These are phyloP conservation scores for Metellina segmentata DNA, from an alignment of 2,888 invertebrate genomes.

Conservation along the genomic window DNA sequence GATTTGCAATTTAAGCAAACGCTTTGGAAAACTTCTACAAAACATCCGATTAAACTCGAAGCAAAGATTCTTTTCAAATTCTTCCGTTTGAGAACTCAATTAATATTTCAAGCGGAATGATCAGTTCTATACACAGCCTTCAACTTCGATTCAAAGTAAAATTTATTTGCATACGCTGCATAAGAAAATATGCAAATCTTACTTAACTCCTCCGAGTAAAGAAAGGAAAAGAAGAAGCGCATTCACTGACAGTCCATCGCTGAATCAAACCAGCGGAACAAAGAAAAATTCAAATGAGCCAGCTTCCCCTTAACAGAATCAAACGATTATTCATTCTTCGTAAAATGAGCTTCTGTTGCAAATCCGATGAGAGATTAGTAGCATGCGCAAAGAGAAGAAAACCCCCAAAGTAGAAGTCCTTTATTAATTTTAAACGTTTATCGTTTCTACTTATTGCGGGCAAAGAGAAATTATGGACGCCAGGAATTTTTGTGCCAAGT, in stretches of 20 bases:
- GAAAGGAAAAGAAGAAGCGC: constrained; percentile 4
- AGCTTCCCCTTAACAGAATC: constrained; percentile 31
- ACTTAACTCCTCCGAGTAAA: background rate
- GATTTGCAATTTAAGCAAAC: background rate
- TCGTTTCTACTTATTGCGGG: constrained; percentile 47
- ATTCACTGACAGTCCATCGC: constrained; percentile 17
- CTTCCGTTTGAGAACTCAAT: background rate
- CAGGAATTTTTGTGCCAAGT: constrained; percentile 43
- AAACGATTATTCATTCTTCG: constrained; percentile 52
- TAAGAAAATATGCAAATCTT: background rate
- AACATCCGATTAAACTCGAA: background rate
- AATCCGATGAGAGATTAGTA: constrained; percentile 17
- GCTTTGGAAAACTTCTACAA: background rate
- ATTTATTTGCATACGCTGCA: background rate
- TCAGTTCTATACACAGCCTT: background rate
- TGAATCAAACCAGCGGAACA: constrained; percentile 15
- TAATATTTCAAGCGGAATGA: background rate
- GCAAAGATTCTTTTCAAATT: background rate
- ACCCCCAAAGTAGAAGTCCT: background rate
- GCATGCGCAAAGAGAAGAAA: background rate
- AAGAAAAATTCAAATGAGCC: constrained; percentile 56
- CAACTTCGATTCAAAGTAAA: background rate
- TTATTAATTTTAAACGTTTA: constrained; percentile 65
- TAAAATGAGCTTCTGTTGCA: constrained; percentile 40
- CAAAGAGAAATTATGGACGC: constrained; percentile 21